Conservation (phyloP, 2,113 vertebrate species). For the Sylvicapra grimmia region DNA sequence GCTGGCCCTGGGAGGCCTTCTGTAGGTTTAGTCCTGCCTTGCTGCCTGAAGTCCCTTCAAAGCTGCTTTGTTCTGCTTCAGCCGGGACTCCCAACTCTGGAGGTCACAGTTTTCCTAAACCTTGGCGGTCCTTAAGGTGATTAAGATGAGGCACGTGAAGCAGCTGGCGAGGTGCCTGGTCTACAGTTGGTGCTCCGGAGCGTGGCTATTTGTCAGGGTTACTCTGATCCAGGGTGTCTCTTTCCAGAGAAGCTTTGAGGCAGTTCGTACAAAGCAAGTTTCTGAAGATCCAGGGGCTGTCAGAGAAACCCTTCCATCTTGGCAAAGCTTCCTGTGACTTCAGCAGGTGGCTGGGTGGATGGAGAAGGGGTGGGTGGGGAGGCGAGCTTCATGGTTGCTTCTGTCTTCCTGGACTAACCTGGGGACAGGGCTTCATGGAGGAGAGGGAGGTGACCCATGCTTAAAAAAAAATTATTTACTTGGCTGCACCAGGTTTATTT, state of each 20-base stretch:
- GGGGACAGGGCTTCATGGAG: not conserved
- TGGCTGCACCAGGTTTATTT: not conserved
- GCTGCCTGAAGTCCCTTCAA: no score
- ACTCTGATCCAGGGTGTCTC: not conserved
- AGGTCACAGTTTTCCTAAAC: no score
- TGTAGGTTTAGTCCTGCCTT: not conserved
- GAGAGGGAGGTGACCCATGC: not conserved
- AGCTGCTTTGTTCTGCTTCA: not conserved
- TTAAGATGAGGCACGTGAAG: rapidly evolving
- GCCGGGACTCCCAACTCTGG: not conserved
- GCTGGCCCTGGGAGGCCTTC: not conserved
- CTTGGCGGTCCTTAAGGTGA: not conserved
- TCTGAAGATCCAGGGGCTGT: not conserved
- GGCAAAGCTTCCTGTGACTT: not conserved
- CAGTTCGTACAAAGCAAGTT: not conserved
- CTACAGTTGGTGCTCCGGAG: not conserved
- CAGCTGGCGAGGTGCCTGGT: not conserved
- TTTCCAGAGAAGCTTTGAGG: not conserved
- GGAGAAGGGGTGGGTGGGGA: not conserved
- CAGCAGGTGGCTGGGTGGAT: not conserved
- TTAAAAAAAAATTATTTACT: not conserved
- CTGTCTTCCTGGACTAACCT: not conserved
- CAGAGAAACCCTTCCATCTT: not conserved
- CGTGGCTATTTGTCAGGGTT: not conserved
- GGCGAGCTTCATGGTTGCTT: rapidly evolving